Evolutionary conservation across 1,140 invertebrate species (phyloP).

Genomic region (Drosophila watanabei): DNA sequence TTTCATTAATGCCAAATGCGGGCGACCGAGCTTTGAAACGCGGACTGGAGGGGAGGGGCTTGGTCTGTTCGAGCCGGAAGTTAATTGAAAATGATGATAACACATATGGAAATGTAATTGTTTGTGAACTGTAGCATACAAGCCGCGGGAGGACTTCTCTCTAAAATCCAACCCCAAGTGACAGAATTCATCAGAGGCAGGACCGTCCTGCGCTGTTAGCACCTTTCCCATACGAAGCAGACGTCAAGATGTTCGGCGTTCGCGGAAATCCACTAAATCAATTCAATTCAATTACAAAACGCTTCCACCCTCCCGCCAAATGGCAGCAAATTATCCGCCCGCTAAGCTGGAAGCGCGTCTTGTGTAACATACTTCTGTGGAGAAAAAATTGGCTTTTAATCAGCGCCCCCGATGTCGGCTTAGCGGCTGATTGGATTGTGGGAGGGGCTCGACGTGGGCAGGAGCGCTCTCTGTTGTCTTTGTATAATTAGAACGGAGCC

Average conservation of each 20-base stretch:
- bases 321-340: constrained; percentile 51
- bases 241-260: constrained; percentile 12
- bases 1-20: constrained; percentile 50
- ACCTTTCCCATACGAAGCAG: constrained; percentile 39
- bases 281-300: constrained; percentile 80
- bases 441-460: constrained; percentile 17
- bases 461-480: constrained; percentile 39
- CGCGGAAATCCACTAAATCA: constrained; percentile 72
- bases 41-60: neutral
- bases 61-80: constrained; percentile 40
- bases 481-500: constrained; percentile 66
- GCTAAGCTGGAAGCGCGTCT: constrained; percentile 52
- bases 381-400: constrained; percentile 68
- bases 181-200: constrained; percentile 62
- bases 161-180: constrained; percentile 21
- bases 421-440: constrained; percentile 76
- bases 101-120: constrained; percentile 69
- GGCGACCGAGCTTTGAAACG: constrained; percentile 5
- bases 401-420: constrained; percentile 56
- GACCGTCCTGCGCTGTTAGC: constrained; percentile 40
- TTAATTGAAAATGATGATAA: constrained; percentile 75
- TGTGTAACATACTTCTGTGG: constrained; percentile 54
- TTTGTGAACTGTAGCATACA: constrained; percentile 50
- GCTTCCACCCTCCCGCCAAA: neutral
- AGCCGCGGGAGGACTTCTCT: constrained; percentile 7